phyloP scores from a whole-genome alignment of 2,797 vertebrate genomes.

The Chromobotia macracanthus region DNA sequence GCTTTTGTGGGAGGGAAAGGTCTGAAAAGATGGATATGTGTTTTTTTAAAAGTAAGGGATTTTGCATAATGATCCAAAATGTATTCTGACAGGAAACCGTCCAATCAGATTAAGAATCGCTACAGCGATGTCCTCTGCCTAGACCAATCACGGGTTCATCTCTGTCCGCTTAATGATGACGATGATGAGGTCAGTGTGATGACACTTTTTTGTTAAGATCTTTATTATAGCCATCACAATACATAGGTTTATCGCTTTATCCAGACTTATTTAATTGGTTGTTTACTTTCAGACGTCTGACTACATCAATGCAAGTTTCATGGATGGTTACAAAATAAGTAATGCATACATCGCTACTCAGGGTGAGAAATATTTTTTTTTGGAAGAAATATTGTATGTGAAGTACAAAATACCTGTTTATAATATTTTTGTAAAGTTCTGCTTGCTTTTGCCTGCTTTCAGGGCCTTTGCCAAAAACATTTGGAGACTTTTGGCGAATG shows the following conservation, averaged over 20 bases:
- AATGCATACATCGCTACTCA: constrained; percentile 87
- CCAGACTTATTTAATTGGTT: constrained; percentile 2
- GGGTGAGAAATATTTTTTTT: constrained; percentile 69
- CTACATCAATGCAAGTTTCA: constrained; percentile 87
- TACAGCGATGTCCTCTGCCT: constrained; percentile 87
- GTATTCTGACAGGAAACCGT: constrained; percentile 74
- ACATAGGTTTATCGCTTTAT: background rate
- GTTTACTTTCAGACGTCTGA: constrained; percentile 77
- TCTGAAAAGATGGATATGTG: background rate
- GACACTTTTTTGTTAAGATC: background rate
- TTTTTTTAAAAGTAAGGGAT: too few relatives aligned
- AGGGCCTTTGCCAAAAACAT: constrained; percentile 87
- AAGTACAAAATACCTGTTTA: too few relatives aligned
- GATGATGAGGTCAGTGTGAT: constrained; percentile 76
- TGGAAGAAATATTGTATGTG: too few relatives aligned
- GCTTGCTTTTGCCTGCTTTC: constrained; percentile 47
- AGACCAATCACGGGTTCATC: constrained; percentile 83
- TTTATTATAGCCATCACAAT: background rate
- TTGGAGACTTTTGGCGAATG: constrained; percentile 87
- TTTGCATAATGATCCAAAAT: background rate
- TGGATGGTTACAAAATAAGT: constrained; percentile 85
- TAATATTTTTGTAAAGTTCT: background rate
- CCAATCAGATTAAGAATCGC: constrained; percentile 86
- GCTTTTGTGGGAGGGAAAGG: background rate
- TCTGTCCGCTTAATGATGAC: constrained; percentile 76